Conservation (phyloP, 2,113 vertebrate species). For the Perca schrenkii region DNA sequence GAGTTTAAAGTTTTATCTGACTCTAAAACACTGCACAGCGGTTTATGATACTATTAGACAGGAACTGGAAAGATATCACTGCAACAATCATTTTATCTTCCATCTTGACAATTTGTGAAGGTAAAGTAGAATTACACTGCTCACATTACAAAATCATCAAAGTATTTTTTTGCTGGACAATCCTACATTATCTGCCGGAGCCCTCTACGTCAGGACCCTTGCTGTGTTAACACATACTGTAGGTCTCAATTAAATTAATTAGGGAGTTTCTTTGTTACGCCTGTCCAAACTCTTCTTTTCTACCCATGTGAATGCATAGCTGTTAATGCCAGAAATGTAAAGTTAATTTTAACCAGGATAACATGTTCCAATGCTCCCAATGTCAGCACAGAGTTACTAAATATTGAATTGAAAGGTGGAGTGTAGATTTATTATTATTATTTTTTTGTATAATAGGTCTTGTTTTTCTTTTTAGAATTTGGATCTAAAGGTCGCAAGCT, state of each 20-base stretch:
- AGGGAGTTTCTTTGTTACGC: background rate
- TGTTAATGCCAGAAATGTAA: background rate
- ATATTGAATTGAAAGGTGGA: background rate
- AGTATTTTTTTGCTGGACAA: background rate
- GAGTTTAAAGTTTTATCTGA: background rate
- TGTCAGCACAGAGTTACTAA: background rate
- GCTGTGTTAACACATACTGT: background rate
- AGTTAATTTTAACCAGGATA: background rate
- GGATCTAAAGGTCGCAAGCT: slow-evolving; percentile 85
- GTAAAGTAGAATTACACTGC: background rate
- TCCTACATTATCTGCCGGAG: background rate
- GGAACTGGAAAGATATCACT: background rate
- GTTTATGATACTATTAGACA: slow-evolving; percentile 7
- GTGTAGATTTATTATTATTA: background rate
- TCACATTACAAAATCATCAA: background rate
- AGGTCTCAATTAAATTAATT: background rate
- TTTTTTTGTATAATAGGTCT: background rate
- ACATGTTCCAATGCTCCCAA: background rate
- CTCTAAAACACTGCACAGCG: background rate
- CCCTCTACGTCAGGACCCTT: too few species aligned
- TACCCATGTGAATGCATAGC: background rate
- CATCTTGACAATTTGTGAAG: slow-evolving; percentile 1
- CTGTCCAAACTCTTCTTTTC: background rate
- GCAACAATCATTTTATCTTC: background rate
- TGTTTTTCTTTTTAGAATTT: slow-evolving; percentile 81